Evolutionary conservation across 2,797 vertebrate species (phyloP).

Genomic region (Tragelaphus eurycerus): DNA sequence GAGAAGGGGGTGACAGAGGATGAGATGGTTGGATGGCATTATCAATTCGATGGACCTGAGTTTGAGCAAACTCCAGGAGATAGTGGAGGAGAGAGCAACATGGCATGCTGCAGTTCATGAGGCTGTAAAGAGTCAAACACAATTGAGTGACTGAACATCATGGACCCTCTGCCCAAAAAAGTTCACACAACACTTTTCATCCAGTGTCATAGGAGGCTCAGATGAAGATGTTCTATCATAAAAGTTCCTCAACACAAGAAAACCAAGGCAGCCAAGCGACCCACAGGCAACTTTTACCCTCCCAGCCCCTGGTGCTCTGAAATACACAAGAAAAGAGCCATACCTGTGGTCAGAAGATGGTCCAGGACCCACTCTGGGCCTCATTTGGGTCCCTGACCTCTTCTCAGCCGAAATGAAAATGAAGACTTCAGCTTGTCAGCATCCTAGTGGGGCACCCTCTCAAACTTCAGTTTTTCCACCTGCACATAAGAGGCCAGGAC

Average conservation of each 20-base stretch:
- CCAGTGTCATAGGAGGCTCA: not conserved
- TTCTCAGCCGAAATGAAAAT: not conserved
- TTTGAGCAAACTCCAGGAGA: not conserved
- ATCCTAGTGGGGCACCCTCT: not conserved
- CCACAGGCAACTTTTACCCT: not conserved
- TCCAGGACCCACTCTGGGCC: not conserved
- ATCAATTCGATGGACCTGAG: not conserved
- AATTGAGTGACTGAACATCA: not conserved
- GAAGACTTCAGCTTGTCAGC: not conserved
- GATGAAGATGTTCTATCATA: not conserved
- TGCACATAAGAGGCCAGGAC: not conserved
- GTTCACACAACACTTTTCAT: not conserved
- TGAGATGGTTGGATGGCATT: not conserved
- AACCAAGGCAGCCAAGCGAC: not conserved
- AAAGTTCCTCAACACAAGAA: not conserved
- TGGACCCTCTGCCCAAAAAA: not conserved
- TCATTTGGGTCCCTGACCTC: not conserved
- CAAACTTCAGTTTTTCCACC: not conserved
- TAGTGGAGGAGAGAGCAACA: not conserved
- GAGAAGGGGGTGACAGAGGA: not conserved
- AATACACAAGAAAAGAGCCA: not conserved
- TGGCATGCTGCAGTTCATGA: not conserved
- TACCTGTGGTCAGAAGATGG: not conserved
- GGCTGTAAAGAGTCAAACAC: not conserved
- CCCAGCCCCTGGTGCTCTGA: not conserved